Conservation (phyloP, 1,140 invertebrate genomes). For the Patella vulgata region DNA sequence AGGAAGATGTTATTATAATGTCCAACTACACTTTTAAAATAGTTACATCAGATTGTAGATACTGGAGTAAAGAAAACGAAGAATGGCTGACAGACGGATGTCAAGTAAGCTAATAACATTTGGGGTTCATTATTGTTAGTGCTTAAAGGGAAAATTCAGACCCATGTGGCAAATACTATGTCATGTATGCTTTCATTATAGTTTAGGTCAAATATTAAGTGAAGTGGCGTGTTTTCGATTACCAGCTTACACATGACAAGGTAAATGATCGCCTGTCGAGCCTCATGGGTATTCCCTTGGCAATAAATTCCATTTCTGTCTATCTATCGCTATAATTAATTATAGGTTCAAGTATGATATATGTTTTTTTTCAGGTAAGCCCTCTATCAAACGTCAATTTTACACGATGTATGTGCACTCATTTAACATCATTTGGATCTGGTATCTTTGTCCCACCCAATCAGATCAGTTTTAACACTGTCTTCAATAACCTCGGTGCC, state of each 20-base stretch:
- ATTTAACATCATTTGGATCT: constrained; percentile 50
- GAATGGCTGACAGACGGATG: constrained; percentile 48
- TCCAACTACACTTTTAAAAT: constrained; percentile 40
- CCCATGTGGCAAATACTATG: too few relatives aligned
- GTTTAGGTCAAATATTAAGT: too few relatives aligned
- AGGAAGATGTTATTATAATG: constrained; percentile 1
- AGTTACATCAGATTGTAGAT: constrained; percentile 44
- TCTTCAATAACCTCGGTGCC: constrained; percentile 45
- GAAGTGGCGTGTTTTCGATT: too few relatives aligned
- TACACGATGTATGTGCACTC: constrained; percentile 49
- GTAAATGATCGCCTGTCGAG: too few relatives aligned
- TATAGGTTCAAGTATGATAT: too few relatives aligned
- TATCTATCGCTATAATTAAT: too few relatives aligned
- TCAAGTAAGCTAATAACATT: constrained; percentile 43
- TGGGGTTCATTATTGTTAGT: too few relatives aligned
- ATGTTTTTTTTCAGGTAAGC: constrained; percentile 38
- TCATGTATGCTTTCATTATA: too few relatives aligned
- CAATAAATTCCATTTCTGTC: neutral
- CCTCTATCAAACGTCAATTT: constrained; percentile 33
- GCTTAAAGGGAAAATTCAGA: too few relatives aligned
- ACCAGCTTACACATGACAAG: too few relatives aligned
- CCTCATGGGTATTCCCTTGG: too few relatives aligned
- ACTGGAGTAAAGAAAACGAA: constrained; percentile 38
- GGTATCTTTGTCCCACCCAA: constrained; percentile 53
- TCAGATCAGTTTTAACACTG: constrained; percentile 47